Base-by-base conservation (phyloP, 2,888 invertebrate genomes). In the Coelogynopora nodosa region DNA sequence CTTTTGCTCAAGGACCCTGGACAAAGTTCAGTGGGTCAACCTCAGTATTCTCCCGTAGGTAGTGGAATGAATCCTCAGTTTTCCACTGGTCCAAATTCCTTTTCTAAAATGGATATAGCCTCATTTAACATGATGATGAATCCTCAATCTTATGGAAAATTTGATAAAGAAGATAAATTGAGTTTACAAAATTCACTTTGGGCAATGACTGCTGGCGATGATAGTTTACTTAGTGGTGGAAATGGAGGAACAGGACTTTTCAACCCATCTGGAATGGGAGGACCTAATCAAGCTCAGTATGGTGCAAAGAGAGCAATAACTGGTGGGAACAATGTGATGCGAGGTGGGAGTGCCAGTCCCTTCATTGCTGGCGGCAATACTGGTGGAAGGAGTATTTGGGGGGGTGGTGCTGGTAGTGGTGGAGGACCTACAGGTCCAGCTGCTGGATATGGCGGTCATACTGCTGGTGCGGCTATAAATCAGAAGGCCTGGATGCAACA, bases 241-340 rank as follows among this genome's bases (percentile, higher is more conserved):
- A 49, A 49, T 49, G 49, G 49, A 13, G 49, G 49, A 5, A 18
- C 10, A 13, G 49, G 49, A 49, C 49, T 49, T 49, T 49, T 49
- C 49, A 49, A 49, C 49, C 49, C 49, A 49, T 49, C 49, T 49
- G 49, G 49, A 49, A 49, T 49, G 49, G 49, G 49, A 13, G 49
- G 49, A 13, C 49, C 18, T 49, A 49, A 49, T 49, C 81, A 80
- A 80, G 81, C 81, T 27, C 81, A 80, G 23, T 80, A 80, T 27
- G 81, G 81, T 5, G 23, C 81, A 23, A 80, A 80, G 23, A n/a
- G 81, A 23, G 81, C 84, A 2, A 84, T 84, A 31, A 84, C 84
- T 84, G 84, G 84, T 1, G 84, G 84, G 0, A 29, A 84, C n/a
- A 84, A 31, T 49, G 26, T 84, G 5, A 28, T 84, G 1, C 31